Conservation (phyloP, 1,140 invertebrate genomes). For the Laupala kohalensis region DNA sequence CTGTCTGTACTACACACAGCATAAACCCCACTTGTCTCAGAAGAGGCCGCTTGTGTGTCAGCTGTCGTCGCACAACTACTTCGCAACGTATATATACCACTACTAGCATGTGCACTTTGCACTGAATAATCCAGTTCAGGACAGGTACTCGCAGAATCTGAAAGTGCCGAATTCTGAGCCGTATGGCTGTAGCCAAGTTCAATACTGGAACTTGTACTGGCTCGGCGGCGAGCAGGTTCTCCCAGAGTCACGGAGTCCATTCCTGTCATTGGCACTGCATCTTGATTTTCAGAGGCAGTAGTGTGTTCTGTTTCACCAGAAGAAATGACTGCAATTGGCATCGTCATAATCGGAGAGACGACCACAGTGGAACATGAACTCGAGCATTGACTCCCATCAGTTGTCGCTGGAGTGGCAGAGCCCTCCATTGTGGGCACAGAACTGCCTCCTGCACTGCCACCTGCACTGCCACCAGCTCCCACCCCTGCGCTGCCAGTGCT, state of each 20-base stretch:
- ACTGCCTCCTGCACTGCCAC: not conserved
- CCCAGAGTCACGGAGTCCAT: not conserved
- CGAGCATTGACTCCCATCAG: slow-evolving; percentile 60
- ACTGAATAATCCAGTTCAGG: slow-evolving; percentile 36
- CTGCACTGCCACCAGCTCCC: not conserved
- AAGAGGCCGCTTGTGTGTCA: slow-evolving; percentile 28
- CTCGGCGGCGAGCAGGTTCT: slow-evolving; percentile 33
- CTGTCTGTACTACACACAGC: slow-evolving; percentile 7
- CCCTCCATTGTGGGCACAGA: not conserved
- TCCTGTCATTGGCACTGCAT: slow-evolving; percentile 17
- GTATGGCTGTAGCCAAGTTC: slow-evolving; percentile 70
- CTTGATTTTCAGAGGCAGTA: slow-evolving; percentile 3
- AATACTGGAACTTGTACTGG: slow-evolving; percentile 57
- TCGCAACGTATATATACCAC: slow-evolving; percentile 34
- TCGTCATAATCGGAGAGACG: slow-evolving; percentile 30
- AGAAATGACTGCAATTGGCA: not conserved
- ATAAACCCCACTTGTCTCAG: slow-evolving; percentile 33
- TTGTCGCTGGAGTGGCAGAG: slow-evolving; percentile 24
- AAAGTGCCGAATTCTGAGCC: slow-evolving; percentile 63
- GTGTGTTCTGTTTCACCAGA: not conserved
- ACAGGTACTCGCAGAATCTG: slow-evolving; percentile 40
- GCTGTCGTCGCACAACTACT: slow-evolving; percentile 31
- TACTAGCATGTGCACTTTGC: slow-evolving; percentile 35
- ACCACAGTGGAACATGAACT: slow-evolving; percentile 71
- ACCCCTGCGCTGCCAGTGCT: not conserved